Conservation (phyloP, 2,113 vertebrate genomes). For the Lathamus discolor region DNA sequence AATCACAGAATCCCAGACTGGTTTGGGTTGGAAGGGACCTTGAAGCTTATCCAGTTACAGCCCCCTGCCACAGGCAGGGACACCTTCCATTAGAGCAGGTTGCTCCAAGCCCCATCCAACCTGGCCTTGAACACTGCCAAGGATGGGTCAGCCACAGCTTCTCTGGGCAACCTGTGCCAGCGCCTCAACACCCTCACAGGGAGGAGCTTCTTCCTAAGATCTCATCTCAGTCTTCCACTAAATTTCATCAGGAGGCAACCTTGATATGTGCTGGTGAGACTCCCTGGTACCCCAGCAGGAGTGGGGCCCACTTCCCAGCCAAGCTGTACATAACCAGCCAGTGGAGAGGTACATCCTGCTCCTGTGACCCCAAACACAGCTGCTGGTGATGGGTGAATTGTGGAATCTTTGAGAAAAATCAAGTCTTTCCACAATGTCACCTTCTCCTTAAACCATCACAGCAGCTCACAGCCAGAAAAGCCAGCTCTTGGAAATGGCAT, state of each 20-base stretch:
- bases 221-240: too few relatives aligned
- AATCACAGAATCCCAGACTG: too few relatives aligned
- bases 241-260: not conserved
- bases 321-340: not conserved
- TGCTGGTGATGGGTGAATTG: not conserved
- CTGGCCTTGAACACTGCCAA: too few relatives aligned
- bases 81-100: too few relatives aligned
- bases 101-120: too few relatives aligned
- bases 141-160: too few relatives aligned
- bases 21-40: too few relatives aligned
- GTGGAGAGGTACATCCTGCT: not conserved
- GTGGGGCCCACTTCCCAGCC: not conserved
- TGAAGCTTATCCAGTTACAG: too few relatives aligned
- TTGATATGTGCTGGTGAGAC: not conserved
- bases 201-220: too few relatives aligned
- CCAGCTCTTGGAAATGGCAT: not conserved
- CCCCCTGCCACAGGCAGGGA: too few relatives aligned
- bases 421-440: not conserved
- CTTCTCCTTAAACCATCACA: not conserved
- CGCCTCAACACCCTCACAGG: too few relatives aligned
- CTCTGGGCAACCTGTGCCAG: too few relatives aligned
- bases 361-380: not conserved
- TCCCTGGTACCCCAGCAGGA: not conserved
- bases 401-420: not conserved
- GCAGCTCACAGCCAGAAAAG: not conserved